phyloP scores from a whole-genome alignment of 2,797 vertebrate genomes.

The Nannoperca australis region DNA sequence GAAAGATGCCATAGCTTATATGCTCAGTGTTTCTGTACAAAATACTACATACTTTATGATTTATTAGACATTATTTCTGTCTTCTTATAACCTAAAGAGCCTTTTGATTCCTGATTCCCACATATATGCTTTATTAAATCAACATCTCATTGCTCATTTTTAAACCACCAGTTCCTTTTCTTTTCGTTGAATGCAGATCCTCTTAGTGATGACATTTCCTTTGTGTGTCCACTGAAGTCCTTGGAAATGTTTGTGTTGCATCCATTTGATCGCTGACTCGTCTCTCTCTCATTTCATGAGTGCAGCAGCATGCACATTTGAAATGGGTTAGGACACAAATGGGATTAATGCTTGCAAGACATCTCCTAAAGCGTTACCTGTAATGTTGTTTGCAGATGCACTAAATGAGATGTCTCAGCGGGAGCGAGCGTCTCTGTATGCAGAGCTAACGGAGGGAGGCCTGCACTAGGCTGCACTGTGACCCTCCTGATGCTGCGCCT shows the following conservation, averaged over 20 bases:
- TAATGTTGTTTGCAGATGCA: constrained; percentile 83
- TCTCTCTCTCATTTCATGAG: constrained; percentile 79
- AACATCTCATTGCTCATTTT: constrained; percentile 46
- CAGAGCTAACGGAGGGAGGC: constrained; percentile 63
- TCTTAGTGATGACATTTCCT: constrained; percentile 75
- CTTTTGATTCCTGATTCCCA: constrained; percentile 35
- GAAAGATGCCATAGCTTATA: not conserved
- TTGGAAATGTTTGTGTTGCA: constrained; percentile 74
- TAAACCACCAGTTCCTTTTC: constrained; percentile 32
- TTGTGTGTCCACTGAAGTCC: constrained; percentile 72
- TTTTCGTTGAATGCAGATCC: constrained; percentile 56
- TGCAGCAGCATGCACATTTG: constrained; percentile 74
- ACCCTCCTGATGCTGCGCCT: constrained; percentile 64
- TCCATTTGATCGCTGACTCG: constrained; percentile 60
- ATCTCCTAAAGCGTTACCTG: constrained; percentile 80
- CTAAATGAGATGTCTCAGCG: constrained; percentile 79
- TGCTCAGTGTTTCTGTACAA: not conserved
- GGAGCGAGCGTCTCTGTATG: constrained; percentile 61
- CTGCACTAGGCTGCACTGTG: constrained; percentile 60
- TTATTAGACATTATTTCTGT: constrained; percentile 10
- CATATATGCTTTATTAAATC: constrained; percentile 54
- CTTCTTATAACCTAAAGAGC: constrained; percentile 6
- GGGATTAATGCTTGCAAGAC: constrained; percentile 82
- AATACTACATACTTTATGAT: not conserved
- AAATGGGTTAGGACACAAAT: constrained; percentile 82